phyloP scores from a whole-genome alignment of 2,113 vertebrate species.

The Turnix velox region DNA sequence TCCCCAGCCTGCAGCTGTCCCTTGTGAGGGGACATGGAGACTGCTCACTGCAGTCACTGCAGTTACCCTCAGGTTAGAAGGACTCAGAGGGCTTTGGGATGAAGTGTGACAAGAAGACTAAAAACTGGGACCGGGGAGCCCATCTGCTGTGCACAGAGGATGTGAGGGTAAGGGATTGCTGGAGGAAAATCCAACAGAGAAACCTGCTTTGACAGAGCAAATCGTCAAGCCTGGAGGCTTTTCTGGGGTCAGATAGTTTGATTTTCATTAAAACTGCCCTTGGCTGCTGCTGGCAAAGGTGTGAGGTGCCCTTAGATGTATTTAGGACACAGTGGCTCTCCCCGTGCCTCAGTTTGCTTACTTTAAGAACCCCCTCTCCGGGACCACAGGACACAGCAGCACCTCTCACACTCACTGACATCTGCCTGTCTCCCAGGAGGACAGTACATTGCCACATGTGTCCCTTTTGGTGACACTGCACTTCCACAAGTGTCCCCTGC shows the following conservation, averaged over 20 bases:
- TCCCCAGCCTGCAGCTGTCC: not conserved
- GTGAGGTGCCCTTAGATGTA: not conserved
- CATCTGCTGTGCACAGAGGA: fast-evolving
- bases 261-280: not conserved
- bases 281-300: not conserved
- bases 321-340: not conserved
- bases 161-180: not conserved
- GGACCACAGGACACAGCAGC: not conserved
- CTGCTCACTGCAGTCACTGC: fast-evolving
- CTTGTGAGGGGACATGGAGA: fast-evolving
- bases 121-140: not conserved
- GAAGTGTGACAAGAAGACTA: not conserved
- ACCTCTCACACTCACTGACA: fast-evolving
- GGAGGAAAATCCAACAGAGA: not conserved
- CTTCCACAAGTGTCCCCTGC: not conserved
- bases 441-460: fast-evolving
- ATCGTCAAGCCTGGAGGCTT: not conserved
- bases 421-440: fast-evolving
- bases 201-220: not conserved
- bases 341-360: not conserved
- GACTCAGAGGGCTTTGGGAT: not conserved
- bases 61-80: not conserved
- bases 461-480: not conserved
- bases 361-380: not conserved
- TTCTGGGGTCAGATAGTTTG: not conserved